Conservation (phyloP, 2,888 invertebrate genomes). For the Aleiodes testaceus region DNA sequence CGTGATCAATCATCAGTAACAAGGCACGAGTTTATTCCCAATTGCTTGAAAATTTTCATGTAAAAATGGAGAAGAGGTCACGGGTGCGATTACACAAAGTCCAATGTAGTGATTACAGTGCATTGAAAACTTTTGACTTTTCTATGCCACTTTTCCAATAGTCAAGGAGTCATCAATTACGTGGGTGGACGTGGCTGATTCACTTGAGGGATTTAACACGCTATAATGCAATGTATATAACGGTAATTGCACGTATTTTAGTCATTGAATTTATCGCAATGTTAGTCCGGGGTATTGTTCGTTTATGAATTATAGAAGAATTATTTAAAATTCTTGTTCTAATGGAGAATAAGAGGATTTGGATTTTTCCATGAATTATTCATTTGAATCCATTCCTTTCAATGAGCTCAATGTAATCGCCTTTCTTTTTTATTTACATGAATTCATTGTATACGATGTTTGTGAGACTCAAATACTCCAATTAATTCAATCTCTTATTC, state of each 20-base stretch:
- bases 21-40: neutral
- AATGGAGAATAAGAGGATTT: no score
- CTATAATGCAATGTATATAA: conserved; percentile 13
- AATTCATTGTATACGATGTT: no score
- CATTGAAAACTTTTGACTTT: no score
- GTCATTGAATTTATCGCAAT: neutral
- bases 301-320: neutral
- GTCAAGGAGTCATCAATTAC: conserved; percentile 47
- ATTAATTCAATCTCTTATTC: neutral
- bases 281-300: neutral
- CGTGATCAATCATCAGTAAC: conserved; percentile 14
- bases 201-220: neutral
- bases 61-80: no score
- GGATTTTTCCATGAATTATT: no score
- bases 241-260: neutral
- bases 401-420: no score
- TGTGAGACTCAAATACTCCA: neutral
- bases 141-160: neutral
- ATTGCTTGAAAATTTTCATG: neutral
- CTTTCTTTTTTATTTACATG: no score
- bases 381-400: no score
- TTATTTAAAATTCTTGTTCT: neutral
- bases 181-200: conserved; percentile 31
- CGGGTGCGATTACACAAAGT: no score
- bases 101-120: no score